Percentiles rank a stretch among this genome's conserved stretches.
These are phyloP conservation scores for Colistium nudipinnis DNA, from an alignment of 2,113 vertebrate genomes.

Conservation along the genomic window DNA sequence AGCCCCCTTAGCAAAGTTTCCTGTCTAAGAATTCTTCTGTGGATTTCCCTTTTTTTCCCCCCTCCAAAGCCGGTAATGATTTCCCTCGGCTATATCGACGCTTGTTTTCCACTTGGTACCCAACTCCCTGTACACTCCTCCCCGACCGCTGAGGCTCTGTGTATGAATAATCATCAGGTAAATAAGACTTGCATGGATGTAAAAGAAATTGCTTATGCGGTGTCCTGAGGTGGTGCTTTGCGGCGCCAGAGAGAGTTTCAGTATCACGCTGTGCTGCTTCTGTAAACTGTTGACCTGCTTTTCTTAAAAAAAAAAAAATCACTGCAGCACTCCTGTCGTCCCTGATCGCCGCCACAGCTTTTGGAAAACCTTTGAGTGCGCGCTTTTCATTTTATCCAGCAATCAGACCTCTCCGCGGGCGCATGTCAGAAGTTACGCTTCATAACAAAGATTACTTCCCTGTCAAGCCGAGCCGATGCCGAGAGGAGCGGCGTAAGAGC, in stretches of 20 bases:
- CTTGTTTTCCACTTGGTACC: constrained; percentile 48
- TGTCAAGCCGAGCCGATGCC: constrained; percentile 12
- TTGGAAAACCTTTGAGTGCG: no score
- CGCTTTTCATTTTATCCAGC: neutral
- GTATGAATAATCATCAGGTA: constrained; percentile 39
- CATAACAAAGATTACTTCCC: no score
- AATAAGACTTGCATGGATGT: constrained; percentile 18
- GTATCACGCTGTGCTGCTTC: constrained; percentile 4
- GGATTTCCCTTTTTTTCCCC: constrained; percentile 34
- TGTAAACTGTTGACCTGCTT: neutral
- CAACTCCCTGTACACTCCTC: constrained; percentile 11
- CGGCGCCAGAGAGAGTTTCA: no score
- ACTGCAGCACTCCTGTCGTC: no score
- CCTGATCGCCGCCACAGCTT: no score
- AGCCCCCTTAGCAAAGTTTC: constrained; percentile 59
- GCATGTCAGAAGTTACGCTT: no score
- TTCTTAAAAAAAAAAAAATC: no score
- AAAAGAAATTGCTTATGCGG: constrained; percentile 14
- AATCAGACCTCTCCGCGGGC: constrained; percentile 21
- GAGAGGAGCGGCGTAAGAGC: constrained; percentile 10
- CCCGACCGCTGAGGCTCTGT: neutral
- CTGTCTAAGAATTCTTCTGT: constrained; percentile 51
- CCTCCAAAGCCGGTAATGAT: constrained; percentile 55
- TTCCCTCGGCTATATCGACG: constrained; percentile 47
- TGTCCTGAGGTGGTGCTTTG: neutral